Evolutionary conservation across 2,797 vertebrate species (phyloP).

Genomic region (Urosaurus nigricauda): DNA sequence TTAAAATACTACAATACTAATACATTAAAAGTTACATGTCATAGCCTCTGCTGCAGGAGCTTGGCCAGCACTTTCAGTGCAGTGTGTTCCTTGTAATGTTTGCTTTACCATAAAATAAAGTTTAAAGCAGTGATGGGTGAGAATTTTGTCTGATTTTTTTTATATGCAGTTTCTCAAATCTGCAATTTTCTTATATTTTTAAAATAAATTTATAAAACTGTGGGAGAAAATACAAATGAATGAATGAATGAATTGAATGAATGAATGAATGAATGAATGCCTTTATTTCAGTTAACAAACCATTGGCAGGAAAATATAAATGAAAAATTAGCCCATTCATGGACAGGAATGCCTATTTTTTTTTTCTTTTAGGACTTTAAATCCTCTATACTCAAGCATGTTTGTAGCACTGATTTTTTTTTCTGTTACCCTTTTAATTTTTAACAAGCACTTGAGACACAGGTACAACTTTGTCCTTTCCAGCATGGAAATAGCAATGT

Average conservation of each 20-base stretch:
- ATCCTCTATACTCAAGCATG: background rate
- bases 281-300: no score
- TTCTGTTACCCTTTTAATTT: background rate
- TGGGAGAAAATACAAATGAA: background rate
- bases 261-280: no score
- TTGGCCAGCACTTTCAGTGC: background rate
- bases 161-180: background rate
- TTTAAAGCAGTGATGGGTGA: background rate
- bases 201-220: background rate
- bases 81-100: background rate
- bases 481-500: background rate
- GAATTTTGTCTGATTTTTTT: background rate
- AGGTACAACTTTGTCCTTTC: background rate
- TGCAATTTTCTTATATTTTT: background rate
- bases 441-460: background rate
- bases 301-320: background rate
- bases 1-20: no score
- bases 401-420: background rate
- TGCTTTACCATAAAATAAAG: background rate
- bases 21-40: no score
- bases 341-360: background rate
- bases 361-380: background rate
- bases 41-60: no score
- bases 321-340: background rate
- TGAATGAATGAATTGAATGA: no score